Conservation (phyloP, 2,797 vertebrate genomes). For the Esox masquinongy region DNA sequence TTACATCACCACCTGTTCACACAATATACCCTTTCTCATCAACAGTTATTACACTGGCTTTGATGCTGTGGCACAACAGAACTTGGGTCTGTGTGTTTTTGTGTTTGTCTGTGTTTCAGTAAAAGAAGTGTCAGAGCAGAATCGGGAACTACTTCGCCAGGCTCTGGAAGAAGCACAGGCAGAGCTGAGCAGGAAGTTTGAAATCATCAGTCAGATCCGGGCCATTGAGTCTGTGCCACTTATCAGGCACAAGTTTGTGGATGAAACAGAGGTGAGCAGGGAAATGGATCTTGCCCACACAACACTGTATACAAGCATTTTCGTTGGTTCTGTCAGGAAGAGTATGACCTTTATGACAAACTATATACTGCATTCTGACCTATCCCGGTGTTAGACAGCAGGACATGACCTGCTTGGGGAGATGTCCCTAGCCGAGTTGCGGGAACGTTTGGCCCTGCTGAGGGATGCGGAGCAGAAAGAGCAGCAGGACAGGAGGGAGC, state of each 20-base stretch:
- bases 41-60: neutral
- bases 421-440: slow-evolving; percentile 90
- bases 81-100: neutral
- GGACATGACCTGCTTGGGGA: slow-evolving; percentile 85
- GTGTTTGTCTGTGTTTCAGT: slow-evolving; percentile 68
- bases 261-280: slow-evolving; percentile 84
- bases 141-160: slow-evolving; percentile 72
- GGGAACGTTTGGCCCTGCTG: slow-evolving; percentile 79
- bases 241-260: slow-evolving; percentile 75
- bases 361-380: neutral
- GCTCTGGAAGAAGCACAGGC: slow-evolving; percentile 78
- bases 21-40: neutral
- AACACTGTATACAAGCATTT: neutral
- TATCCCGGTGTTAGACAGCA: slow-evolving; percentile 68
- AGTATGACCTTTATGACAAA: neutral
- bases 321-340: neutral
- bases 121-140: slow-evolving; percentile 84
- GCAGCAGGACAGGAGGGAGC: slow-evolving; percentile 78
- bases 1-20: neutral
- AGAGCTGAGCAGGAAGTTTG: slow-evolving; percentile 75
- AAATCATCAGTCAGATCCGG: slow-evolving; percentile 80
- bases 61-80: neutral
- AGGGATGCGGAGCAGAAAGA: slow-evolving; percentile 72
- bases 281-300: neutral
- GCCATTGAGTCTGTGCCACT: slow-evolving; percentile 74